These are phyloP conservation scores for Nycticebus coucang DNA, from an alignment of 2,113 vertebrate genomes.

Conservation along the genomic window DNA sequence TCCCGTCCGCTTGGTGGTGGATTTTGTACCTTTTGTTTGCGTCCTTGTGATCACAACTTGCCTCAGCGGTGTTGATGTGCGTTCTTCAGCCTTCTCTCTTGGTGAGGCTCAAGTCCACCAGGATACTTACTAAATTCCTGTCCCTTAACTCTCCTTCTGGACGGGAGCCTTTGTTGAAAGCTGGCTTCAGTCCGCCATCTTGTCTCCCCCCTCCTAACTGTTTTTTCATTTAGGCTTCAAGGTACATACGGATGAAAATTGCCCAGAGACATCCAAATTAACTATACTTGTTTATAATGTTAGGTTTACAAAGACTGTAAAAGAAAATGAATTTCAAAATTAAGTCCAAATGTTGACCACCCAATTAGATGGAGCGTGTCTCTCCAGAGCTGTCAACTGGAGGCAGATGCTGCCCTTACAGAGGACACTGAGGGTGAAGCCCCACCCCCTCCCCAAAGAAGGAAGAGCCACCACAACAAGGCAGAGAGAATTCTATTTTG, in stretches of 20 bases:
- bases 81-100: no score
- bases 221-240: neutral
- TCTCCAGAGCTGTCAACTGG: neutral
- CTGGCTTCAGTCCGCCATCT: no score
- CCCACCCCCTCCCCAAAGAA: neutral
- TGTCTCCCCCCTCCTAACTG: no score
- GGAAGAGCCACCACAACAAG: neutral
- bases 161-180: no score
- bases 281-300: neutral
- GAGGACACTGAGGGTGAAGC: neutral
- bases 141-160: no score
- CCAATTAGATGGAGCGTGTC: constrained; percentile 28
- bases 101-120: no score
- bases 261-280: neutral
- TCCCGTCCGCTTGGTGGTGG: no score
- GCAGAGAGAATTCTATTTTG: neutral
- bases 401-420: neutral
- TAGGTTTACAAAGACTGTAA: constrained; percentile 35
- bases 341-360: constrained; percentile 57
- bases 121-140: no score
- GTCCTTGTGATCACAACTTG: no score
- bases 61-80: no score
- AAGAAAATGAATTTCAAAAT: constrained; percentile 46
- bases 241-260: neutral
- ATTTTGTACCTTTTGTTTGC: no score